Percentiles rank a stretch among this genome's conserved stretches.
Evolutionary conservation across 1,140 invertebrate genomes (phyloP).

Genomic region (Dermatophagoides farinae): DNA sequence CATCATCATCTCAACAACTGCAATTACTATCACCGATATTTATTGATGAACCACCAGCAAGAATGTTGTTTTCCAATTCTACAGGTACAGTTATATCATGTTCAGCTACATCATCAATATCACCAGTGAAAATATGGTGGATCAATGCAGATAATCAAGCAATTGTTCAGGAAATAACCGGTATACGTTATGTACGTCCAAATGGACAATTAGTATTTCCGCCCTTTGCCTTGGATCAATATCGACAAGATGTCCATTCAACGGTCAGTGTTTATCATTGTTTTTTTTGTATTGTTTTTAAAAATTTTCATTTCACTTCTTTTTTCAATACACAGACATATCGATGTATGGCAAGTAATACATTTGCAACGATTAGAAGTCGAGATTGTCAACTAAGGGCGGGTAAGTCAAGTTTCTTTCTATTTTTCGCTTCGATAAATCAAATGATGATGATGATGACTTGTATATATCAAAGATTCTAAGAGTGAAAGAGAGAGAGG

Average conservation of each 20-base stretch:
- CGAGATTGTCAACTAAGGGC: slow-evolving; percentile 25
- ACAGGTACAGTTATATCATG: slow-evolving; percentile 80
- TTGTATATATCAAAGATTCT: no score
- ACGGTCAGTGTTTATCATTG: slow-evolving; percentile 16
- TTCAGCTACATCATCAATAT: slow-evolving; percentile 30
- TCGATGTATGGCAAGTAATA: slow-evolving; percentile 27
- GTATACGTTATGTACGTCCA: slow-evolving; percentile 46
- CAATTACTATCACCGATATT: slow-evolving; percentile 30
- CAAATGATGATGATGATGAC: no score
- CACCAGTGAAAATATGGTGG: slow-evolving; percentile 25
- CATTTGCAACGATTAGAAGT: slow-evolving; percentile 26
- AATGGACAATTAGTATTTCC: slow-evolving; percentile 20
- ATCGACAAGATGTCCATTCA: slow-evolving; percentile 22
- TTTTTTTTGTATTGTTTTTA: not conserved
- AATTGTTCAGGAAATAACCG: slow-evolving; percentile 66
- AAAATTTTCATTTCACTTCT: not conserved
- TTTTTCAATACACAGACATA: slow-evolving; percentile 17
- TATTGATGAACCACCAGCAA: slow-evolving; percentile 67
- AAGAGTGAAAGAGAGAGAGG: no score
- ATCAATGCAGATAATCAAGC: slow-evolving; percentile 46
- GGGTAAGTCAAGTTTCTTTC: slow-evolving; percentile 22
- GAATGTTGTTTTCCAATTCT: slow-evolving; percentile 79
- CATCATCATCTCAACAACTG: not conserved
- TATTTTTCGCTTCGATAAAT: not conserved
- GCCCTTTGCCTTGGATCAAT: slow-evolving; percentile 21